A percentile compares a stretch with the other conserved stretches of the same genome.
phyloP scores from a whole-genome alignment of 2,888 invertebrate genomes.

The Plusia festucae region DNA sequence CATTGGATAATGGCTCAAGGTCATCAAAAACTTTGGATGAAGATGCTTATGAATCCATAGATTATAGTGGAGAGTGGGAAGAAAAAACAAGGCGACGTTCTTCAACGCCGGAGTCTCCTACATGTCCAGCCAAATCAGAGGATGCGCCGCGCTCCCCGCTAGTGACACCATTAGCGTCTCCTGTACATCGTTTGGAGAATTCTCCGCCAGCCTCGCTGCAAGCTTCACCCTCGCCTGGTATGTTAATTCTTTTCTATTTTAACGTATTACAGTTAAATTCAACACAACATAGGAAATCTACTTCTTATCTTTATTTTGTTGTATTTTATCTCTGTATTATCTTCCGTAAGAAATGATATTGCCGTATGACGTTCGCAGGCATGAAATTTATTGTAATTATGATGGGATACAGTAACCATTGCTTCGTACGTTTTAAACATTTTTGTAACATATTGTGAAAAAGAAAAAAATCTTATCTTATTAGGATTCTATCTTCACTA shows the following conservation, averaged over 20 bases:
- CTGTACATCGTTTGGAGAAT: slow-evolving; percentile 74
- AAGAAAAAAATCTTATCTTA: too few relatives aligned
- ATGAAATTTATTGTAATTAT: slow-evolving; percentile 25
- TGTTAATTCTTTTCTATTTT: slow-evolving; percentile 58
- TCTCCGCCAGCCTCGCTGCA: slow-evolving; percentile 73
- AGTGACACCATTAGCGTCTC: slow-evolving; percentile 79
- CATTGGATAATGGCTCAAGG: slow-evolving; percentile 68
- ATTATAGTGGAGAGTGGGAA: slow-evolving; percentile 78
- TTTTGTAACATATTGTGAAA: background rate
- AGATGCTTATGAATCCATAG: slow-evolving; percentile 76
- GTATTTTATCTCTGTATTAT: slow-evolving; percentile 71
- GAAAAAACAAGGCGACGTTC: slow-evolving; percentile 80
- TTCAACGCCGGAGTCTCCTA: slow-evolving; percentile 81
- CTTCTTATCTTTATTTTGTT: slow-evolving; percentile 69
- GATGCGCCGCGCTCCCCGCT: slow-evolving; percentile 75
- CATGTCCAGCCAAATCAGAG: slow-evolving; percentile 68
- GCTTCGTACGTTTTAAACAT: background rate
- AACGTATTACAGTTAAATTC: slow-evolving; percentile 25
- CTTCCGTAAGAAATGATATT: slow-evolving; percentile 63
- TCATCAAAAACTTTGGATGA: slow-evolving; percentile 71
- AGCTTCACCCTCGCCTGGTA: slow-evolving; percentile 80
- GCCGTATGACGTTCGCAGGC: slow-evolving; percentile 55
- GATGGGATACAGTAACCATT: slow-evolving; percentile 18
- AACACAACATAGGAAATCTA: slow-evolving; percentile 31
- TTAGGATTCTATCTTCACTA: too few relatives aligned